A percentile compares a stretch with the other conserved stretches of the same genome.
These are phyloP conservation scores for Apocrypta bakeri DNA, from an alignment of 1,140 invertebrate genomes.

Conservation along the genomic window DNA sequence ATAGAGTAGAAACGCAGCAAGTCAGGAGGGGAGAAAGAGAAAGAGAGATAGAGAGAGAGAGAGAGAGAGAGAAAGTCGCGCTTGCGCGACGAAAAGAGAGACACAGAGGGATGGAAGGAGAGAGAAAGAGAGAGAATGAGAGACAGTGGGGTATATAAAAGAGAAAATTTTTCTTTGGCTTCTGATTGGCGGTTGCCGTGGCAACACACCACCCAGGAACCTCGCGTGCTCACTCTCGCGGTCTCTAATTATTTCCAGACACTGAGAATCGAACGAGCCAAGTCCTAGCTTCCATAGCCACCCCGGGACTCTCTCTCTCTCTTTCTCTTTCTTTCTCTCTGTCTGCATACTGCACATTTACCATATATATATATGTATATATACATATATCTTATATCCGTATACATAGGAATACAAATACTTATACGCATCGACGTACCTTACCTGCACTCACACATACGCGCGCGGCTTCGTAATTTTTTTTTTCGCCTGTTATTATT, in stretches of 20 bases:
- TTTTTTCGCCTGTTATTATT: slow-evolving; percentile 8
- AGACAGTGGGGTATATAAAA: slow-evolving; percentile 59
- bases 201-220: slow-evolving; percentile 61
- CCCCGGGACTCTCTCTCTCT: neutral
- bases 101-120: slow-evolving; percentile 34
- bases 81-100: slow-evolving; percentile 50
- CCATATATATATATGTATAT: too few relatives aligned
- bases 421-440: neutral
- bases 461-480: neutral
- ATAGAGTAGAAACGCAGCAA: slow-evolving; percentile 19
- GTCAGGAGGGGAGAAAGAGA: slow-evolving; percentile 23
- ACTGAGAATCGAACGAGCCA: slow-evolving; percentile 76
- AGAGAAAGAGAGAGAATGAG: neutral
- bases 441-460: neutral
- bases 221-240: slow-evolving; percentile 64
- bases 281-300: neutral
- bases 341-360: too few relatives aligned
- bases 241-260: slow-evolving; percentile 76
- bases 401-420: neutral
- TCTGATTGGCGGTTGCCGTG: slow-evolving; percentile 75
- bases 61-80: neutral
- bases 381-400: too few relatives aligned
- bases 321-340: too few relatives aligned
- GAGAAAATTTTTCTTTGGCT: slow-evolving; percentile 73
- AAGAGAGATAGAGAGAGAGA: slow-evolving; percentile 32